Conservation (phyloP, 1,140 invertebrate genomes). For the Leptonema lineaticorne region DNA sequence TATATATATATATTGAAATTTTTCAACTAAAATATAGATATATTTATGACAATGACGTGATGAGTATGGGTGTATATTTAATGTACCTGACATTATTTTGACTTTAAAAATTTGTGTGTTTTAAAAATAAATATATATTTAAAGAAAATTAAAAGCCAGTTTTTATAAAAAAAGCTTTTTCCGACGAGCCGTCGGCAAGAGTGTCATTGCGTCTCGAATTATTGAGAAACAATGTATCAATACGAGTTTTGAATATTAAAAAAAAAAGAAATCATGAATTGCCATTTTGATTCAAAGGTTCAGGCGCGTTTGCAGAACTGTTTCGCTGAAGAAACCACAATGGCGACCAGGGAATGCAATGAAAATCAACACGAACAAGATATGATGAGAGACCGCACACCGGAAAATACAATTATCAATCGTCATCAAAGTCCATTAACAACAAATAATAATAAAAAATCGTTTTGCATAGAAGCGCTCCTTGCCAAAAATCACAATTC, state of each 20-base stretch:
- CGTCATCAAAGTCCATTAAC: slow-evolving; percentile 27
- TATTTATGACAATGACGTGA: too few species aligned
- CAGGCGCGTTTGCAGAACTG: neutral
- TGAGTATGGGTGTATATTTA: too few species aligned
- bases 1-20: too few species aligned
- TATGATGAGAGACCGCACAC: neutral
- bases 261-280: too few species aligned
- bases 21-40: too few species aligned
- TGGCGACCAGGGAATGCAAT: slow-evolving; percentile 2
- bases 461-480: slow-evolving; percentile 55
- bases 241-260: neutral
- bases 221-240: too few species aligned
- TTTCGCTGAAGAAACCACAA: slow-evolving; percentile 10
- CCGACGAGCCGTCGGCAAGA: neutral
- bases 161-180: too few species aligned
- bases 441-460: slow-evolving; percentile 47
- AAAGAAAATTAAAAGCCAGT: too few species aligned
- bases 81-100: too few species aligned
- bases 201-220: too few species aligned
- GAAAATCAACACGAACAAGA: slow-evolving; percentile 3
- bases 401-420: slow-evolving; percentile 30
- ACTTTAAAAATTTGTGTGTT: too few species aligned
- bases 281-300: neutral
- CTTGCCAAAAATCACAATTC: slow-evolving; percentile 48
- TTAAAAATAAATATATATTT: too few species aligned